Percentiles rank a stretch among this genome's conserved stretches.
Conservation (phyloP, 2,113 vertebrate species). For the Sarotherodon lohbergeri region DNA sequence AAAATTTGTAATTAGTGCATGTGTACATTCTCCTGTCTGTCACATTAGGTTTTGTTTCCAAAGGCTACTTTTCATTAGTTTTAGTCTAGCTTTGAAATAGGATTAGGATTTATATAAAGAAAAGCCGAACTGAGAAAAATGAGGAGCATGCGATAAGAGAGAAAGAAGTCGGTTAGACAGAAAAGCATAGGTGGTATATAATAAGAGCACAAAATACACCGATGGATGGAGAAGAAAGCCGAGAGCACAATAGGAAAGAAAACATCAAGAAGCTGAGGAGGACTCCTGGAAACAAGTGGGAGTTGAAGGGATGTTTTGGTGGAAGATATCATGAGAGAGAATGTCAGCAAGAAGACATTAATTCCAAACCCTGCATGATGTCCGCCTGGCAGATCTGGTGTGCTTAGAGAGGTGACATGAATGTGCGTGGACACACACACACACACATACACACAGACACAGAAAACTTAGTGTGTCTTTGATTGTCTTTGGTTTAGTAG, state of each 20-base stretch:
- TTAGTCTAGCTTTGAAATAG: background rate
- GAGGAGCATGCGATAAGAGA: background rate
- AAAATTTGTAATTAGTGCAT: background rate
- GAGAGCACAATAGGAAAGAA: background rate
- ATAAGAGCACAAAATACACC: background rate
- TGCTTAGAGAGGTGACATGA: background rate
- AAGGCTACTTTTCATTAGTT: background rate
- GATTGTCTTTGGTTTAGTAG: background rate
- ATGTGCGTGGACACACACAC: background rate
- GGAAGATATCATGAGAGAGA: slow-evolving; percentile 20
- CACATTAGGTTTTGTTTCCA: background rate
- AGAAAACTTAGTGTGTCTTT: background rate
- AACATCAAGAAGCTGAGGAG: background rate
- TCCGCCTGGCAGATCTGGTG: slow-evolving; percentile 3
- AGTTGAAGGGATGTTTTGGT: background rate
- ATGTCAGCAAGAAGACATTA: slow-evolving; percentile 33
- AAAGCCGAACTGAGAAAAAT: background rate
- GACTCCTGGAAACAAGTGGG: background rate
- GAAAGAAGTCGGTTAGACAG: background rate
- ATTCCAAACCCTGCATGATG: slow-evolving; percentile 32
- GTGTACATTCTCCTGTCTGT: background rate
- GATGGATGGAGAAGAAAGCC: background rate
- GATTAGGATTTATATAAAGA: background rate
- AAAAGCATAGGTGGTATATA: background rate
- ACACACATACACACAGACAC: background rate